Base-by-base conservation (phyloP, 1,140 invertebrate genomes). In the Papilio dardanus region DNA sequence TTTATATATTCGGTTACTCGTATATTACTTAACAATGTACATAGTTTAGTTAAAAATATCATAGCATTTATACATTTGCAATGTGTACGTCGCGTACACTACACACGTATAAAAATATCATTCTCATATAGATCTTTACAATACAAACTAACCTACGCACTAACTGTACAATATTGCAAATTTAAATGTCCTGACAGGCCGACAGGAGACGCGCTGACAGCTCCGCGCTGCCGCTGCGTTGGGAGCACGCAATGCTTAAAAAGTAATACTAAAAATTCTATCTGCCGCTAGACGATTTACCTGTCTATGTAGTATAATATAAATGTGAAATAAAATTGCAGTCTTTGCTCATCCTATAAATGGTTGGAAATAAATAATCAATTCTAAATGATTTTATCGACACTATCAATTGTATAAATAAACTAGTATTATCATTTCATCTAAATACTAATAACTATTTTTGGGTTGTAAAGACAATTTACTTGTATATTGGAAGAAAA, bases 21-120 rank as follows among this genome's bases (percentile, higher is more conserved):
- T 74, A 65, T 78, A 76, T 79, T 74, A 46, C 68, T 74, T 62
- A 79, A 74, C 37, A 71, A 71, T 71, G 76, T 79, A 76, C 54
- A 76, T 76, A 78, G n/a, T n/a, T n/a, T 33, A 76, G 74, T 75
- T 76, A 62, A 76, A 76, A 65, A 37, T 35, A 46, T 75, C 37
- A 73, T 46, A 68, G 28, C 66, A 71, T 74, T 50, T 50, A 58
- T 58, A 46, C 40, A 71, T 46, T 31, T 71, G 37, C 3, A 71
- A 42, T 71, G 54, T 58, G 54, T 14, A 58, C n/a, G 8, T 2
- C 46, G 54, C 24, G 54, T 12, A n/a, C 24, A 33, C 21, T 10
- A 50, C 67, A 69, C 33, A 50, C 40, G 37, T 71, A 46, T 16
- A 71, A 46, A 71, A 71, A 71, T 46, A 71, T 42, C 0, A 14